These are phyloP conservation scores for Erynnis tages DNA, from an alignment of 2,888 invertebrate genomes.

Conservation along the genomic window DNA sequence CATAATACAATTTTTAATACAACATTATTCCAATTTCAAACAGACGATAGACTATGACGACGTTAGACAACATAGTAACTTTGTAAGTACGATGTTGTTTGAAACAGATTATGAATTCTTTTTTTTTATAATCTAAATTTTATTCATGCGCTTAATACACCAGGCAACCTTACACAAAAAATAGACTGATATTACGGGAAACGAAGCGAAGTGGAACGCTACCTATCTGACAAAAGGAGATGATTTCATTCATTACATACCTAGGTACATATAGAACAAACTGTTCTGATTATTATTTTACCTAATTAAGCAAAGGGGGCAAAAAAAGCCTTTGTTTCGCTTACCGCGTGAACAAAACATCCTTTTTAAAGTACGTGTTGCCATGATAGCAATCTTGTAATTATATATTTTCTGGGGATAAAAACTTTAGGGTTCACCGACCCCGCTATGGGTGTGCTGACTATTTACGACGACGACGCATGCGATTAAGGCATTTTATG, in stretches of 20 bases:
- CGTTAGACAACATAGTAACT: too few relatives aligned
- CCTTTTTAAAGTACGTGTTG: constrained; percentile 53
- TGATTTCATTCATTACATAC: constrained; percentile 17
- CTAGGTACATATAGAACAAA: constrained; percentile 36
- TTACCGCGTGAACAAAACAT: constrained; percentile 56
- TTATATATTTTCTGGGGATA: constrained; percentile 62
- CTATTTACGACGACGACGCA: constrained; percentile 3
- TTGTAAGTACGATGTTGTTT: too few relatives aligned
- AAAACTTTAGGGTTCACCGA: constrained; percentile 45
- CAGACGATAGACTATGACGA: too few relatives aligned
- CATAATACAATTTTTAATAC: too few relatives aligned
- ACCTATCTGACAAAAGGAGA: constrained; percentile 12
- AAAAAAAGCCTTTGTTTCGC: constrained; percentile 46
- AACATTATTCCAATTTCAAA: too few relatives aligned
- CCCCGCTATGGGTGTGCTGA: constrained; percentile 34
- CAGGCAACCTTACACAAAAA: constrained; percentile 6
- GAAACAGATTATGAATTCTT: too few relatives aligned
- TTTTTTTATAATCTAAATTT: constrained; percentile 3
- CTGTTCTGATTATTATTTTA: constrained; percentile 44
- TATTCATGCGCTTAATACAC: constrained; percentile 4
- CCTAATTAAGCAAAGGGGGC: constrained; percentile 47
- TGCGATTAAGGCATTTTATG: constrained; percentile 4
- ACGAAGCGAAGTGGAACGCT: constrained; percentile 19
- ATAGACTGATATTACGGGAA: constrained; percentile 20
- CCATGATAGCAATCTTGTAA: constrained; percentile 64